Evolutionary conservation across 1,140 invertebrate species (phyloP).

Genomic region (Caerostris darwini): DNA sequence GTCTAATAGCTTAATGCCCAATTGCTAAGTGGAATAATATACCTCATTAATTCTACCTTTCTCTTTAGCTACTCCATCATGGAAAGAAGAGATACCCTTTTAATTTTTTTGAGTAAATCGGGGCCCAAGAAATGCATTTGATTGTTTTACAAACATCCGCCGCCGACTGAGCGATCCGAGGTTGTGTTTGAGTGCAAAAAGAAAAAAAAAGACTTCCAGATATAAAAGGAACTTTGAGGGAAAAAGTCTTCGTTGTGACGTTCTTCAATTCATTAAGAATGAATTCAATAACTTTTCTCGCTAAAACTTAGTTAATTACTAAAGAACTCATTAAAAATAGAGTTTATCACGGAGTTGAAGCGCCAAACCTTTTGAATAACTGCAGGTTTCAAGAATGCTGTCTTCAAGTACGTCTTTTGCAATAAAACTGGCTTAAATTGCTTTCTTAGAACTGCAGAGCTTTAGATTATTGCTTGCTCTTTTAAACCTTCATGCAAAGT

Average conservation of each 20-base stretch:
- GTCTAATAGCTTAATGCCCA: slow-evolving; percentile 11
- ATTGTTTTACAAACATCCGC: slow-evolving; percentile 71
- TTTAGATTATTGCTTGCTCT: neutral
- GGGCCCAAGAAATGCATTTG: neutral
- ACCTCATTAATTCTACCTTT: slow-evolving; percentile 12
- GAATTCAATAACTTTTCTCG: slow-evolving; percentile 75
- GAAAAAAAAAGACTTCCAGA: neutral
- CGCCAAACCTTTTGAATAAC: neutral
- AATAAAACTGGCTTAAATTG: neutral
- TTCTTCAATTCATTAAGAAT: slow-evolving; percentile 66
- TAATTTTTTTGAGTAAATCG: neutral
- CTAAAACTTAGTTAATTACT: slow-evolving; percentile 72
- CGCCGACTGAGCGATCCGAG: neutral
- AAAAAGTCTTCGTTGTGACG: slow-evolving; percentile 15
- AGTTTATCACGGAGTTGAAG: slow-evolving; percentile 50
- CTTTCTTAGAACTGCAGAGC: neutral
- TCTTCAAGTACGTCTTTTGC: slow-evolving; percentile 13
- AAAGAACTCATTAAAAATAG: slow-evolving; percentile 74
- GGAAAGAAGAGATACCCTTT: neutral
- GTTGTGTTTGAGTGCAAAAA: neutral
- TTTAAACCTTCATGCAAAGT: neutral
- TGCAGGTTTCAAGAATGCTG: neutral
- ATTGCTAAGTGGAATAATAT: slow-evolving; percentile 17
- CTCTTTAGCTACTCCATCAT: slow-evolving; percentile 14
- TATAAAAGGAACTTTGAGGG: neutral